Percentiles rank a stretch among this genome's conserved stretches.
These are phyloP conservation scores for Tipula unca DNA, from an alignment of 2,888 invertebrate species.

Conservation along the genomic window DNA sequence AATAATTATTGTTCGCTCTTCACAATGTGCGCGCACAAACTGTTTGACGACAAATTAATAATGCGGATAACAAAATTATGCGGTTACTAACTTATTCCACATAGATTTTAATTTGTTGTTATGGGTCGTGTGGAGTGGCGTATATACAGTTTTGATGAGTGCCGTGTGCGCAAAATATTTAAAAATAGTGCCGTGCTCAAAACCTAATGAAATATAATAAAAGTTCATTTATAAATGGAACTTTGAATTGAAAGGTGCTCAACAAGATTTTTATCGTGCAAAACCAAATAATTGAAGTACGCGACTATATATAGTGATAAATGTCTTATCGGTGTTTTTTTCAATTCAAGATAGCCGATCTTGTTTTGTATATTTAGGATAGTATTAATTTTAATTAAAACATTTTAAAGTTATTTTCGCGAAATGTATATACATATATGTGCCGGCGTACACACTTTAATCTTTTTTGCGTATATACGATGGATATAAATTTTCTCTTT, in stretches of 20 bases:
- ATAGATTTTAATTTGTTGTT: background rate
- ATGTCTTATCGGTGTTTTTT: background rate
- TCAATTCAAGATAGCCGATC: background rate
- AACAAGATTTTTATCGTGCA: background rate
- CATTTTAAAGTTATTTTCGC: background rate
- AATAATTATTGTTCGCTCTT: background rate
- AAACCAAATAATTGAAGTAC: background rate
- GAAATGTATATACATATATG: background rate
- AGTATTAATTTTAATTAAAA: background rate
- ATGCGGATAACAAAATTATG: background rate
- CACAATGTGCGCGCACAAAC: background rate
- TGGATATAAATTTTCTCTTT: background rate
- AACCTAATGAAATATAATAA: background rate
- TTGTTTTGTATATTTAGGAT: background rate
- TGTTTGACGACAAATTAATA: background rate
- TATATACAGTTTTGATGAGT: background rate
- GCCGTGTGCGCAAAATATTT: background rate
- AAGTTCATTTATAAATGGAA: background rate
- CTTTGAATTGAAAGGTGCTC: background rate
- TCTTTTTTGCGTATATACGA: background rate
- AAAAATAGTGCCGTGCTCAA: no score
- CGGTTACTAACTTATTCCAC: background rate
- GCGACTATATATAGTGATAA: background rate
- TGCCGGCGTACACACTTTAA: background rate
- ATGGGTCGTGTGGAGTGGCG: background rate